phyloP scores from a whole-genome alignment of 2,797 vertebrate species.

The Clamator glandarius region DNA sequence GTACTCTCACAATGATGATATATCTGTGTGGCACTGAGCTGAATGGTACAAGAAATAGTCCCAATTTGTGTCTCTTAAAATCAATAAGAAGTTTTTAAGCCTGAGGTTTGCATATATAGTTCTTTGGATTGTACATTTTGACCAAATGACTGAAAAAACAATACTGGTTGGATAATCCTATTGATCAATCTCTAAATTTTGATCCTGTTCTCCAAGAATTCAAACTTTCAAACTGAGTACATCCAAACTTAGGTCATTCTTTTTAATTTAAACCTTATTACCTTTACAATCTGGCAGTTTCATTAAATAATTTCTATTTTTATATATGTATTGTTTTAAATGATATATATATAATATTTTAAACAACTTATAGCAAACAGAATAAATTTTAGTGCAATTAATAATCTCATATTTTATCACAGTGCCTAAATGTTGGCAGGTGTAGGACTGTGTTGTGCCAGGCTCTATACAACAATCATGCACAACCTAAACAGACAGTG shows the following conservation, averaged over 20 bases:
- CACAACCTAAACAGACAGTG: not conserved
- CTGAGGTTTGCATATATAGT: not conserved
- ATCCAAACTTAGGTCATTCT: not conserved
- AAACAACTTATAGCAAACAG: not conserved
- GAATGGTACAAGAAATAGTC: not conserved
- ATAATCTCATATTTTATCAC: not conserved
- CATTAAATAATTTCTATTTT: not conserved
- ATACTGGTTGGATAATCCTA: not conserved
- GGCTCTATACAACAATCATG: not conserved
- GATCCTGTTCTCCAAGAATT: not conserved
- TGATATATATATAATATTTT: not conserved
- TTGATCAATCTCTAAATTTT: not conserved
- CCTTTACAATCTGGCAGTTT: not conserved
- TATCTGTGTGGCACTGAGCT: not conserved
- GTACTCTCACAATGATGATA: not conserved
- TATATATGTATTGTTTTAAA: not conserved
- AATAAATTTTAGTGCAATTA: not conserved
- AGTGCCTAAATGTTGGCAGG: not conserved
- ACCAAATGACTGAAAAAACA: not conserved
- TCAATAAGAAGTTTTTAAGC: not conserved
- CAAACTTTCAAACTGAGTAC: not conserved
- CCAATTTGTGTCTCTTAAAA: not conserved
- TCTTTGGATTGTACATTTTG: not conserved
- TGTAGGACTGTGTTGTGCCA: not conserved
- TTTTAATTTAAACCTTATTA: not conserved